Base-by-base conservation (phyloP, 2,888 invertebrate species). In the Torymus aiolomorphi region DNA sequence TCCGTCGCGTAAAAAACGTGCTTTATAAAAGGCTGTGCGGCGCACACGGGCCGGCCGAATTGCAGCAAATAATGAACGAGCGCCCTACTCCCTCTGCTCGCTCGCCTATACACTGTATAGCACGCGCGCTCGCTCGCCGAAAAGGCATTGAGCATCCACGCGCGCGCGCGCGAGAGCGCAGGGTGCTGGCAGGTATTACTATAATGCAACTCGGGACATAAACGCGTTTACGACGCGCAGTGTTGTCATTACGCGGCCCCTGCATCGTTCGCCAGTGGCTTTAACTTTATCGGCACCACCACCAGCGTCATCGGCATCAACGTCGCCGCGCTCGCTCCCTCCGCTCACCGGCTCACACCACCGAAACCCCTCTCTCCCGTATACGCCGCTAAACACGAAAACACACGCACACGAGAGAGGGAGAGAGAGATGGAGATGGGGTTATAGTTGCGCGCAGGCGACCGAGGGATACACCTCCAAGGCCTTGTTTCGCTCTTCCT, bases 151-250 rank as follows among this genome's bases (percentile, higher is more conserved):
- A 86, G 86, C 85, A 86, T 86, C 84, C 85, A 42, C 8, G 42
- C 31, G 31, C 31, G 84, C n/a, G n/a, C n/a, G n/a, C n/a, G n/a
- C n/a, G n/a, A n/a, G n/a, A n/a, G n/a, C n/a, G n/a, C 82, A 85
- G 85, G 86, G 84, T 85, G 85, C 87, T 87, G 86, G 86, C 86
- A 86, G 89, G 87, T 89, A 89, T 88, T 89, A 89, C 89, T 88
- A 88, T 89, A 89, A 89, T 89, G 89, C 89, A 88, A 89, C 89
- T 88, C 87, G 86, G 89, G 85, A 88, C 90, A 89, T 90, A 90
- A 90, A 90, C 89, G 88, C 88, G 89, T 90, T 90, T 90, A 90
- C 89, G 90, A 90, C 88, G 88, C 88, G 87, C 89, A 89, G 88
- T 89, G 89, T 90, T 89, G 90, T 89, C 89, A 90, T 90, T 90